Percentiles rank a stretch among this genome's conserved stretches.
These are phyloP conservation scores for Buteo buteo DNA, from an alignment of 2,113 vertebrate species.

Conservation along the genomic window DNA sequence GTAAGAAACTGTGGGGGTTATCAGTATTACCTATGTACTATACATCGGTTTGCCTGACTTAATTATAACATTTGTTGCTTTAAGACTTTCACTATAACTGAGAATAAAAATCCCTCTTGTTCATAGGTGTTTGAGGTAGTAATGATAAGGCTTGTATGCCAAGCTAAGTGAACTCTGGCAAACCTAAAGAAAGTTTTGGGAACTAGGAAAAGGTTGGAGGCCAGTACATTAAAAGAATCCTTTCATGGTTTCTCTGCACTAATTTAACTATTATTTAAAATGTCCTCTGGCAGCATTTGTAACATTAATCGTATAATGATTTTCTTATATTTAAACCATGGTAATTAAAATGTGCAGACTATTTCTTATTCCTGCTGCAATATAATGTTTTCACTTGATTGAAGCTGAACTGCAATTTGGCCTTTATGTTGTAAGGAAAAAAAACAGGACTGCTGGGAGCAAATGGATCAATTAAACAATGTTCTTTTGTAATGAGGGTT, in stretches of 20 bases:
- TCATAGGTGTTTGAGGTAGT: not conserved
- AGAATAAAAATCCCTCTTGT: not conserved
- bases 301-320: not conserved
- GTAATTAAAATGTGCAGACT: slow-evolving; percentile 19
- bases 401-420: slow-evolving; percentile 19
- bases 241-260: not conserved
- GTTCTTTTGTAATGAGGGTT: slow-evolving; percentile 41
- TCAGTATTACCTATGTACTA: not conserved
- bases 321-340: slow-evolving; percentile 13
- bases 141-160: not conserved
- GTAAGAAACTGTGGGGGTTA: not conserved
- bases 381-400: slow-evolving; percentile 8
- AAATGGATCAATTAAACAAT: slow-evolving; percentile 45
- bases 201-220: not conserved
- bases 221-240: not conserved
- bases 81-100: not conserved
- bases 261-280: slow-evolving; percentile 14
- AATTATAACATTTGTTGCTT: not conserved
- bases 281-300: not conserved
- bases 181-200: not conserved
- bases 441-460: not conserved
- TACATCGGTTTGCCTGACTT: not conserved
- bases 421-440: not conserved
- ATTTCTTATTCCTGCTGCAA: slow-evolving; percentile 13
- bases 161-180: not conserved